These are phyloP conservation scores for Lathamus discolor DNA, from an alignment of 2,113 vertebrate species.

Conservation along the genomic window DNA sequence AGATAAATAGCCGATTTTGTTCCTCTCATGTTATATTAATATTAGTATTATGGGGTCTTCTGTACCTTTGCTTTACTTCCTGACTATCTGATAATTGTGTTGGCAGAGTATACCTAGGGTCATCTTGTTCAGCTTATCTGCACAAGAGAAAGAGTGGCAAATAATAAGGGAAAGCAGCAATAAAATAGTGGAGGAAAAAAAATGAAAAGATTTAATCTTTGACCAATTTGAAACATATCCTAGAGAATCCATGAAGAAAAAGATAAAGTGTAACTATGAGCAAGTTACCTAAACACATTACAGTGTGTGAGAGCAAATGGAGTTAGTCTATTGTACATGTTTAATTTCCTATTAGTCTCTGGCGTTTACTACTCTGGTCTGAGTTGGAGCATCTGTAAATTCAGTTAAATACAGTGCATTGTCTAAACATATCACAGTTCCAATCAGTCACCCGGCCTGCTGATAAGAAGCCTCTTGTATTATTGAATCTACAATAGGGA, in stretches of 20 bases:
- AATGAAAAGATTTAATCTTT: slow-evolving; percentile 83
- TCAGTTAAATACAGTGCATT: slow-evolving; percentile 90
- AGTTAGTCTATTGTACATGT: slow-evolving; percentile 86
- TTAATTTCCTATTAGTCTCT: slow-evolving; percentile 89
- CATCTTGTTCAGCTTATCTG: slow-evolving; percentile 78
- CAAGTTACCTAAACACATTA: slow-evolving; percentile 85
- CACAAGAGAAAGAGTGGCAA: slow-evolving; percentile 61
- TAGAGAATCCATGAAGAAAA: slow-evolving; percentile 77
- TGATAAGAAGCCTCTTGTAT: slow-evolving; percentile 88
- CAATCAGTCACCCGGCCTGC: slow-evolving; percentile 85
- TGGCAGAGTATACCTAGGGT: slow-evolving; percentile 62
- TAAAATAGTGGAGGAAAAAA: slow-evolving; percentile 72
- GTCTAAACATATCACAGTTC: slow-evolving; percentile 88
- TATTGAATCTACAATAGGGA: slow-evolving; percentile 91
- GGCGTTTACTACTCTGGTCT: slow-evolving; percentile 76
- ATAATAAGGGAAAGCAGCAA: slow-evolving; percentile 69
- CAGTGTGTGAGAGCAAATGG: slow-evolving; percentile 77
- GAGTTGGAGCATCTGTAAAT: slow-evolving; percentile 85
- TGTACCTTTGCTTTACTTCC: slow-evolving; percentile 59
- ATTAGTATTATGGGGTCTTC: slow-evolving; percentile 69
- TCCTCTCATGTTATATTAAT: slow-evolving; percentile 75
- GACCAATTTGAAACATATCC: slow-evolving; percentile 83
- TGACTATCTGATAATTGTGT: slow-evolving; percentile 76
- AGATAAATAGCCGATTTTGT: slow-evolving; percentile 75
- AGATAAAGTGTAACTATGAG: slow-evolving; percentile 81